Conservation (phyloP, 2,113 vertebrate species). For the Sorex fumeus region DNA sequence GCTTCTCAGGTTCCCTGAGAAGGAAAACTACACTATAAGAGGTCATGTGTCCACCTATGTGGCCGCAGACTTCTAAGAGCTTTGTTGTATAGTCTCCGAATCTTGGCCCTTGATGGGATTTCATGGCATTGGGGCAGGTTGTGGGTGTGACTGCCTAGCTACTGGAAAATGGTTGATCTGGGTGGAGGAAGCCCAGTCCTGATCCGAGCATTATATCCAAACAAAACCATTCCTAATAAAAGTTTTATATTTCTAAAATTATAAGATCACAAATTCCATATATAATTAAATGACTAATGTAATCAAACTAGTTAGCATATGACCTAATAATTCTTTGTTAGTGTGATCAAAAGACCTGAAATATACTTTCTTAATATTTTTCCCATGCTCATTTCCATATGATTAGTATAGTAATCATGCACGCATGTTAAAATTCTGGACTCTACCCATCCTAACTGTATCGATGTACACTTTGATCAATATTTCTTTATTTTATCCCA, state of each 20-base stretch:
- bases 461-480: not conserved
- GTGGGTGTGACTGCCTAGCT: too few relatives aligned
- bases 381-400: not conserved
- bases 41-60: too few relatives aligned
- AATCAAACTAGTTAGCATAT: not conserved
- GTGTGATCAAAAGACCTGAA: not conserved
- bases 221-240: not conserved
- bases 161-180: too few relatives aligned
- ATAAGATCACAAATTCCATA: not conserved
- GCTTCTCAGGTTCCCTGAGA: too few relatives aligned
- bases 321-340: not conserved
- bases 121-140: too few relatives aligned
- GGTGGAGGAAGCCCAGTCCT: too few relatives aligned
- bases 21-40: too few relatives aligned
- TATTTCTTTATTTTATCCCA: not conserved
- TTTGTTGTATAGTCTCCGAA: too few relatives aligned
- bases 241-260: not conserved
- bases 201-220: too few relatives aligned
- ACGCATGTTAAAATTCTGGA: not conserved
- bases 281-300: not conserved
- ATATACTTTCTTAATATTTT: not conserved
- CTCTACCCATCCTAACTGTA: not conserved
- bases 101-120: too few relatives aligned
- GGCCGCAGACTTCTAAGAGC: too few relatives aligned
- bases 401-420: not conserved